Percentiles rank a stretch among this genome's conserved stretches.
phyloP scores from a whole-genome alignment of 2,113 vertebrate species.

The Grantiella picta region DNA sequence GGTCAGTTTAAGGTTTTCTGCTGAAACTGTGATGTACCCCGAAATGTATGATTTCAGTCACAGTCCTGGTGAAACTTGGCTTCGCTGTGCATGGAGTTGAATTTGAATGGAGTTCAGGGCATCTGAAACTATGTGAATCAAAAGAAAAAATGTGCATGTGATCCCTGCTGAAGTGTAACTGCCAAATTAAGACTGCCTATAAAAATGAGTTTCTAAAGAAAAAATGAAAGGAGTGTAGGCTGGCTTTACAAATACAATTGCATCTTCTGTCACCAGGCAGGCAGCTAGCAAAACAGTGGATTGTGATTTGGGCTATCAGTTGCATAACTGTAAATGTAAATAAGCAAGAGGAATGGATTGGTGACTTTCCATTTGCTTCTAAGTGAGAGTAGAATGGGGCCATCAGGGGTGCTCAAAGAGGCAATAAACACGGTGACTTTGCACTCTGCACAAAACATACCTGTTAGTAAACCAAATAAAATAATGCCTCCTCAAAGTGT shows the following conservation, averaged over 20 bases:
- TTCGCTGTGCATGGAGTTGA: not conserved
- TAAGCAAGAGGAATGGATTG: not conserved
- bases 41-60: slow-evolving; percentile 17
- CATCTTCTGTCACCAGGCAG: not conserved
- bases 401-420: not conserved
- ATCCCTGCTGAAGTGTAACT: slow-evolving; percentile 22
- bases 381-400: not conserved
- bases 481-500: not conserved
- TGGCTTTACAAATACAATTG: not conserved
- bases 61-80: slow-evolving; percentile 32
- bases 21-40: slow-evolving; percentile 25
- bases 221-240: not conserved
- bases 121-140: slow-evolving; percentile 26
- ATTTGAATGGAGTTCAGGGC: slow-evolving; percentile 25
- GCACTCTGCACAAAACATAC: not conserved
- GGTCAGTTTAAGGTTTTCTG: slow-evolving; percentile 37
- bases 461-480: not conserved
- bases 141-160: slow-evolving; percentile 29
- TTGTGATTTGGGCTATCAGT: not conserved
- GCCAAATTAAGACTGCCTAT: slow-evolving; percentile 14
- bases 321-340: not conserved
- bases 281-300: not conserved
- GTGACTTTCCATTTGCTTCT: not conserved
- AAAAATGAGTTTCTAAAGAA: slow-evolving; percentile 16
- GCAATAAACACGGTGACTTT: not conserved